Percentiles rank a stretch among this genome's conserved stretches.
These are phyloP conservation scores for Brachyalestes nurse DNA, from an alignment of 2,797 vertebrate species.

Conservation along the genomic window DNA sequence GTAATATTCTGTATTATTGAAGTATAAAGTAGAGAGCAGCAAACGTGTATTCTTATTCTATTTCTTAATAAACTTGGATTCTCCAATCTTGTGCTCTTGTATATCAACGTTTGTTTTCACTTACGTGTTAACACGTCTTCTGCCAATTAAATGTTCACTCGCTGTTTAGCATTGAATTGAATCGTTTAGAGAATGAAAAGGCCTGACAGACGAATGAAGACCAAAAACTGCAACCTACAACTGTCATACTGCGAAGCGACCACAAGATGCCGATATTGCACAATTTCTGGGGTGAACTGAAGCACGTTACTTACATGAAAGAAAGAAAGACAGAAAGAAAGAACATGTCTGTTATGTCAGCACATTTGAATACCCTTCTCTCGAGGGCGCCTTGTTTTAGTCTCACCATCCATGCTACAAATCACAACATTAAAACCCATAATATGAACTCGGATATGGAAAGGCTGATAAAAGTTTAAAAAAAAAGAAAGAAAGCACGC, in stretches of 20 bases:
- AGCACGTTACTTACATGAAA: background rate
- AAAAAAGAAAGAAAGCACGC: too few relatives aligned
- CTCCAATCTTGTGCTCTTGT: too few relatives aligned
- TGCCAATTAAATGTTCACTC: background rate
- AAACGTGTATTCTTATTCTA: too few relatives aligned
- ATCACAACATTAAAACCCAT: background rate
- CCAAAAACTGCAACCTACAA: background rate
- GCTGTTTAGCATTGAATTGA: background rate
- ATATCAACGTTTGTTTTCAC: too few relatives aligned
- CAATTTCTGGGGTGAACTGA: background rate
- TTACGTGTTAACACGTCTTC: too few relatives aligned
- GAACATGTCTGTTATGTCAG: background rate
- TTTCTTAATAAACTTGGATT: too few relatives aligned
- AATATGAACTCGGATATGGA: background rate
- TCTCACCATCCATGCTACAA: background rate
- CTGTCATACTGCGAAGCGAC: conserved; percentile 3
- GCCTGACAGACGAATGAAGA: background rate
- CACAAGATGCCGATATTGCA: conserved; percentile 44
- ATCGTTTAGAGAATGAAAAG: background rate
- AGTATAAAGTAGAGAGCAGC: too few relatives aligned
- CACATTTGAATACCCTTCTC: background rate
- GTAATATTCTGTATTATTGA: too few relatives aligned
- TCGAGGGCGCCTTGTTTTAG: background rate
- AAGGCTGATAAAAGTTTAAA: background rate
- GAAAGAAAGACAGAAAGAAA: conserved; percentile 6